These are phyloP conservation scores for Steatornis caripensis DNA, from an alignment of 2,113 vertebrate species.

Conservation along the genomic window DNA sequence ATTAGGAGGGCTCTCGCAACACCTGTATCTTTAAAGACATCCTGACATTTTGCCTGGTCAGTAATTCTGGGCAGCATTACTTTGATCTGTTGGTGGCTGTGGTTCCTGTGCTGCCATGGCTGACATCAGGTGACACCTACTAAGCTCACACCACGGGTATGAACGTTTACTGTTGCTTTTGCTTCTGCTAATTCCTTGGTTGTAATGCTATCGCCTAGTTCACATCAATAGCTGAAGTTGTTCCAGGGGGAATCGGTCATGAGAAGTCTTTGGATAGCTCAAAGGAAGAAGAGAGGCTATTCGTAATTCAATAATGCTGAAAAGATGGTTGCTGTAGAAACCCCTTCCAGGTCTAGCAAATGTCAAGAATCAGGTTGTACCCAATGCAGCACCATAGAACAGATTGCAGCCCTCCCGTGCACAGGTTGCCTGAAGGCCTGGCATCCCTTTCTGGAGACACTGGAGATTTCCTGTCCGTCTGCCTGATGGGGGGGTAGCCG, in stretches of 20 bases:
- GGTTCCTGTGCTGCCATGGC: not conserved
- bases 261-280: not conserved
- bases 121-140: not conserved
- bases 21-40: not conserved
- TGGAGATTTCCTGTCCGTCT: not conserved
- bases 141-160: not conserved
- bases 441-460: not conserved
- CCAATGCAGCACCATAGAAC: not conserved
- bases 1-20: not conserved
- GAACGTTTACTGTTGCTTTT: fast-evolving
- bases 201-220: not conserved
- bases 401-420: not conserved
- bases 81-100: not conserved
- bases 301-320: not conserved
- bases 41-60: not conserved
- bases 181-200: not conserved
- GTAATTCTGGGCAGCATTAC: not conserved
- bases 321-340: slow-evolving; percentile 24
- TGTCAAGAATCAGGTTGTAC: not conserved
- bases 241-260: not conserved
- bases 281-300: not conserved
- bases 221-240: not conserved
- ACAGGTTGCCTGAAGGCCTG: not conserved
- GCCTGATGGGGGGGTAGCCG: not conserved
- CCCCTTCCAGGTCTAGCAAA: not conserved